Evolutionary conservation across 2,888 invertebrate genomes (phyloP).

Genomic region (Aphodius sticticus): DNA sequence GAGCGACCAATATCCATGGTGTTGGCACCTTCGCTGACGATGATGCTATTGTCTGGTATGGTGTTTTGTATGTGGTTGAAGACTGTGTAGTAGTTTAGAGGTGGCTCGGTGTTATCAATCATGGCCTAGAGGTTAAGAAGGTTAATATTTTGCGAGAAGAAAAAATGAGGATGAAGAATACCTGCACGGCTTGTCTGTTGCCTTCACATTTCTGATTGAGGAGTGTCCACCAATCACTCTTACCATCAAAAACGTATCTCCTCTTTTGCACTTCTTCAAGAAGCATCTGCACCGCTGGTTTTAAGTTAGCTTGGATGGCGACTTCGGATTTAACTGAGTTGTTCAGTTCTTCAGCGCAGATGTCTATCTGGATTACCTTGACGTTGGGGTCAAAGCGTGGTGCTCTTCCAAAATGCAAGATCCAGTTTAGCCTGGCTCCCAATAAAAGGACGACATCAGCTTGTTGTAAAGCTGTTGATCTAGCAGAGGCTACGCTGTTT

Average conservation of each 20-base stretch:
- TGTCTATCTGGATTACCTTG: slow-evolving; percentile 91
- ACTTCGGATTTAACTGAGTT: slow-evolving; percentile 85
- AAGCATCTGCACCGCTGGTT: slow-evolving; percentile 74
- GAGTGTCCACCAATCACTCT: slow-evolving; percentile 80
- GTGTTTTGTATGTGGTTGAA: slow-evolving; percentile 82
- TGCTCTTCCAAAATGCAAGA: slow-evolving; percentile 92
- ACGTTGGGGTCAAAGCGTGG: slow-evolving; percentile 85
- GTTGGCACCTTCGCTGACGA: slow-evolving; percentile 97
- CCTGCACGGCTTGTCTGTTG: slow-evolving; percentile 75
- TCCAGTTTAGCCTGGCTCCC: slow-evolving; percentile 97
- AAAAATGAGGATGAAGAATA: slow-evolving; percentile 51
- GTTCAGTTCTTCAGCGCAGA: slow-evolving; percentile 89
- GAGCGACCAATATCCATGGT: slow-evolving; percentile 98
- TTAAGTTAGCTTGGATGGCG: slow-evolving; percentile 86
- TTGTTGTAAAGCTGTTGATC: slow-evolving; percentile 81
- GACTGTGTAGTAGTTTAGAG: slow-evolving; percentile 94
- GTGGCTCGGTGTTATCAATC: slow-evolving; percentile 71
- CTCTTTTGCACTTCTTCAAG: slow-evolving; percentile 65
- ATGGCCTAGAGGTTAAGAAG: slow-evolving; percentile 62
- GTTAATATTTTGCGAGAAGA: slow-evolving; percentile 30
- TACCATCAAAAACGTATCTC: slow-evolving; percentile 65
- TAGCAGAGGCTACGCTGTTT: slow-evolving; percentile 83
- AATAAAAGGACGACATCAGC: slow-evolving; percentile 89
- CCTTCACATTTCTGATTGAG: slow-evolving; percentile 74
- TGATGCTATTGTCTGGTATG: slow-evolving; percentile 84